Conservation (phyloP, 2,113 vertebrate species). For the Acanthisitta chloris region DNA sequence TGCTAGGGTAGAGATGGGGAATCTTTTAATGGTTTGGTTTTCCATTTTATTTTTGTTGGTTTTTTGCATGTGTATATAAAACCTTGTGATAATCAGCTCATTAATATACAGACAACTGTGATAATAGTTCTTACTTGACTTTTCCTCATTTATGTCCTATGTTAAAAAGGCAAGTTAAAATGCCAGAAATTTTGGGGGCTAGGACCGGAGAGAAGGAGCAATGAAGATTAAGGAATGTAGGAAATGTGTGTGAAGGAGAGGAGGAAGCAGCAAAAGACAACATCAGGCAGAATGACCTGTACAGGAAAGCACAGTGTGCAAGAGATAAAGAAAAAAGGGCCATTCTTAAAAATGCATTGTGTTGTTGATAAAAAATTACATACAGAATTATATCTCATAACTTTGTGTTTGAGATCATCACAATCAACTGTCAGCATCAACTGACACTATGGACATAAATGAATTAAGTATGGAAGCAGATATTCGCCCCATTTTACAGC, state of each 20-base stretch:
- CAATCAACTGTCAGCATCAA: background rate
- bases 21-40: background rate
- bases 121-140: background rate
- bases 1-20: background rate
- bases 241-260: background rate
- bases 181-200: background rate
- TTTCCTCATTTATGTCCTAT: background rate
- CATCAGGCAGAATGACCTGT: background rate
- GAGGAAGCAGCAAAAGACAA: background rate
- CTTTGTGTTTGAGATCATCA: background rate
- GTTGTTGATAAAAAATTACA: background rate
- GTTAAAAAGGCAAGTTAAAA: background rate
- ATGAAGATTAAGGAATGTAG: background rate
- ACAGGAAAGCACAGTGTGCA: background rate
- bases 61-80: background rate
- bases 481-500: background rate
- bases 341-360: background rate
- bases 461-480: background rate
- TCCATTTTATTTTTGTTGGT: background rate
- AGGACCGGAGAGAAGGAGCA: background rate
- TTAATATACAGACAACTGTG: accelerated
- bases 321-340: background rate
- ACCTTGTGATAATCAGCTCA: background rate
- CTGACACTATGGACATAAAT: background rate
- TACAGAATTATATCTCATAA: background rate